Evolutionary conservation across 2,888 invertebrate genomes (phyloP), one percentile per base, ranked within the genome.

Genomic region (Drosophila monieri): DNA sequence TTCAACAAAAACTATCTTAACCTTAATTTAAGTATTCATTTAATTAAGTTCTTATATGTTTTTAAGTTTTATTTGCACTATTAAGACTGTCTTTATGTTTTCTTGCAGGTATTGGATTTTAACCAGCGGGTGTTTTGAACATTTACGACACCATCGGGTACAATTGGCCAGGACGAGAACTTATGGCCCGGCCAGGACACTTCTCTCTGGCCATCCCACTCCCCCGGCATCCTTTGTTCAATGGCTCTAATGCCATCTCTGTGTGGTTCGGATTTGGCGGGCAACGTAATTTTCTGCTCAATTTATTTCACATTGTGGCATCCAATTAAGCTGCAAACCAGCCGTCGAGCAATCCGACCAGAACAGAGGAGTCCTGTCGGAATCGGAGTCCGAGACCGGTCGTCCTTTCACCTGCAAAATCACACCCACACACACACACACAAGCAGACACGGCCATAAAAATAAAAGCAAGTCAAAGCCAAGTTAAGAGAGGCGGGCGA

Each of bases 221-320:
- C n/a, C n/a, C n/a, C n/a, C n/a, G n/a, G n/a, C n/a, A n/a, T 47
- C 57, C 30, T 56, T 9, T 10, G 39, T 10, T 15, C 39, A 35
- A 35, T n/a, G 35, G 35, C 39, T 61, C 60, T 61, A 61, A 61
- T 61, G 60, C 60, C 49, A 66, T 71, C 76, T 74, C 72, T 64
- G 53, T 85, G 85, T 49, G 85, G 81, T 76, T 77, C 76, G 79
- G 79, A 81, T 81, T 64, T 81, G 77, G 76, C 79, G 84, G 80
- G 65, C 86, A 86, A 89, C 91, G 91, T 91, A 91, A 91, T 91
- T 91, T 91, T 91, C 90, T 88, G 91, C 91, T 91, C 91, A 91
- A 91, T 91, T 91, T 91, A 91, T 89, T 90, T 88, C 89, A 89
- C 90, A 91, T 91, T 91, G 91, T 89, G 91, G 91, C 90, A 86